These are phyloP conservation scores for Xylota sylvarum DNA, from an alignment of 2,888 invertebrate genomes.

Conservation along the genomic window DNA sequence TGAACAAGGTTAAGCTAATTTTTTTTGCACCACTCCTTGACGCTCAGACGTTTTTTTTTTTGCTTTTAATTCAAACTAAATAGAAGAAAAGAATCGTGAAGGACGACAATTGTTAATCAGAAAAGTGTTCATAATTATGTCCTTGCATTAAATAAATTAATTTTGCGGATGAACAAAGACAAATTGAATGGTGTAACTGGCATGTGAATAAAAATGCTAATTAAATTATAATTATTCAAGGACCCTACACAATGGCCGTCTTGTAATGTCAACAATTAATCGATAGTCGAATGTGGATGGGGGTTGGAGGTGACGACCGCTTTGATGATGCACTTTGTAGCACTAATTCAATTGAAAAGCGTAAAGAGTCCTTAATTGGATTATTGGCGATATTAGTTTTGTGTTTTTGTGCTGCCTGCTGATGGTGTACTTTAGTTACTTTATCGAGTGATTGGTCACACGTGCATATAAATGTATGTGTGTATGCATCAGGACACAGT, in stretches of 20 bases:
- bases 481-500: slow-evolving; percentile 16
- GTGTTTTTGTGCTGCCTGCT: slow-evolving; percentile 34
- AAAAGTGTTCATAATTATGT: slow-evolving; percentile 2
- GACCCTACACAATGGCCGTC: background rate
- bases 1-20: slow-evolving; percentile 67
- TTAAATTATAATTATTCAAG: slow-evolving; percentile 55
- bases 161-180: background rate
- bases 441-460: slow-evolving; percentile 57
- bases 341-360: slow-evolving; percentile 69
- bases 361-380: slow-evolving; percentile 72
- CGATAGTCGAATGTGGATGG: background rate
- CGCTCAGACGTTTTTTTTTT: background rate
- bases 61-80: background rate
- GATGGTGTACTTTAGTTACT: slow-evolving; percentile 52
- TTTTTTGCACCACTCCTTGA: slow-evolving; percentile 42
- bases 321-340: slow-evolving; percentile 62
- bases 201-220: slow-evolving; percentile 36
- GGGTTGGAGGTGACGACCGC: background rate
- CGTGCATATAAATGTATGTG: background rate
- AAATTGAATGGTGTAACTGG: slow-evolving; percentile 17
- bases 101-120: slow-evolving; percentile 15
- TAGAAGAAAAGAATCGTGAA: background rate
- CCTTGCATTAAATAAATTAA: slow-evolving; percentile 29
- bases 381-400: slow-evolving; percentile 69
- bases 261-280: slow-evolving; percentile 50